These are phyloP conservation scores for Mionectes olivaceus DNA, from an alignment of 2,797 vertebrate genomes.

Conservation along the genomic window DNA sequence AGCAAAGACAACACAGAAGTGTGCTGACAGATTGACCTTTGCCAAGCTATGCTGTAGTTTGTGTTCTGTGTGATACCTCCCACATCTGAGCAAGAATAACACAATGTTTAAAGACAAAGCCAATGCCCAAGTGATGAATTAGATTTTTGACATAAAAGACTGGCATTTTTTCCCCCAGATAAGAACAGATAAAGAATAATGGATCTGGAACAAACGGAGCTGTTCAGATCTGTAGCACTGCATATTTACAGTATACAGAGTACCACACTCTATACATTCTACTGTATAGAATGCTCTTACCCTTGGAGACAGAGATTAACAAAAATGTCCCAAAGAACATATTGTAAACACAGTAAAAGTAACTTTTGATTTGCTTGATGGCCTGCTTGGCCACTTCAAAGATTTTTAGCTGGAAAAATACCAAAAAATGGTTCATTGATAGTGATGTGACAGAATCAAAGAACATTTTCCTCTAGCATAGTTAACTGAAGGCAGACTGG, in stretches of 20 bases:
- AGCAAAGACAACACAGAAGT: background rate
- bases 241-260: background rate
- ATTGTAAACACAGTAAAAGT: background rate
- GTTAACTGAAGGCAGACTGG: background rate
- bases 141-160: background rate
- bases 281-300: background rate
- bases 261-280: background rate
- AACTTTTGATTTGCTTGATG: background rate
- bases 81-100: background rate
- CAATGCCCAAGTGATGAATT: background rate
- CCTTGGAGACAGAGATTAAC: background rate
- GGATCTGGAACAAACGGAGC: background rate
- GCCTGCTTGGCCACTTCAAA: background rate
- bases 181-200: background rate
- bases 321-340: background rate
- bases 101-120: background rate
- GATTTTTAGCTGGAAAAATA: background rate
- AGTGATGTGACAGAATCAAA: background rate
- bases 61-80: background rate
- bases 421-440: background rate
- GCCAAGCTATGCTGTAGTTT: background rate
- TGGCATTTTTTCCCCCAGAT: background rate
- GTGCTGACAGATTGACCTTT: background rate
- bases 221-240: background rate
- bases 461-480: background rate